phyloP scores from a whole-genome alignment of 2,113 vertebrate genomes.

The Ammodytes marinus region DNA sequence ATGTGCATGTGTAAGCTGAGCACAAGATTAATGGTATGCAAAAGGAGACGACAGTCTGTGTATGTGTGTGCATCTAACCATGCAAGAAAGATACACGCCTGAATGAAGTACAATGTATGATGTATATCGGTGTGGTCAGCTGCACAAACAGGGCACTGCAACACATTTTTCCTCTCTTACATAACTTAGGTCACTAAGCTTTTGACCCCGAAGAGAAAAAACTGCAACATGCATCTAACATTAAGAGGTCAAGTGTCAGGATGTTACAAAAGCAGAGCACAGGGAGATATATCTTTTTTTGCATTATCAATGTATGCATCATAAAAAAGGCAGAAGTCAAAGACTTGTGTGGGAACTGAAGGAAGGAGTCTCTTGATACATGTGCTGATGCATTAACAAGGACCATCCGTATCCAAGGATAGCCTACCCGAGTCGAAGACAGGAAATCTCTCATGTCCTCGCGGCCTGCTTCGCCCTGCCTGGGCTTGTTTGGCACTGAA shows the following conservation, averaged over 20 bases:
- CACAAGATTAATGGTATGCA: conserved; percentile 24
- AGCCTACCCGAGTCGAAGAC: not conserved
- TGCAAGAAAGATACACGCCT: not conserved
- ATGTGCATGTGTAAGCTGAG: conserved; percentile 25
- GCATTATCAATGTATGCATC: not conserved
- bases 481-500: not conserved
- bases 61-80: not conserved
- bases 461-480: not conserved
- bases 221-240: not conserved
- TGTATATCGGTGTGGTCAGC: conserved; percentile 33
- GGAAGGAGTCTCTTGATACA: conserved; percentile 5
- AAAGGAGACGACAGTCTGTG: not conserved
- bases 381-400: not conserved
- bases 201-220: conserved; percentile 10
- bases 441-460: conserved; percentile 49
- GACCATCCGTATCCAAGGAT: not conserved
- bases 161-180: conserved; percentile 9
- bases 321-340: conserved; percentile 11
- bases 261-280: not conserved
- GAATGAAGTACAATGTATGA: not conserved
- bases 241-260: not conserved
- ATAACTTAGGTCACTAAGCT: conserved; percentile 28
- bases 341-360: conserved; percentile 19
- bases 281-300: conserved; percentile 10
- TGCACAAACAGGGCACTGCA: conserved; percentile 42